Base-by-base conservation (phyloP, 2,797 vertebrate genomes). In the Remorina albescens region DNA sequence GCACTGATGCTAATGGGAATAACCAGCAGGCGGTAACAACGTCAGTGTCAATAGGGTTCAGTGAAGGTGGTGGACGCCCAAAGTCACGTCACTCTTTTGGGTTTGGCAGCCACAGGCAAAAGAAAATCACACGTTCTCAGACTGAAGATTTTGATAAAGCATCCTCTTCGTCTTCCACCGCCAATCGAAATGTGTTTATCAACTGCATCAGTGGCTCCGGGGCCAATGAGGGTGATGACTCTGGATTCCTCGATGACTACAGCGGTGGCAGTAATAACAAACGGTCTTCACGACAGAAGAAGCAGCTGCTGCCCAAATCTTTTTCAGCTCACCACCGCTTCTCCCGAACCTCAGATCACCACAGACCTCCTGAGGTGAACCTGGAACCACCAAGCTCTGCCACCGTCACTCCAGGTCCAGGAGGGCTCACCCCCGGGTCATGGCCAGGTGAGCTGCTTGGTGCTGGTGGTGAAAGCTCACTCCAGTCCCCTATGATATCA, bases 201-300 rank as follows among this genome's bases (percentile, higher is more conserved):
- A 99, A 99, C 83, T 99, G 98, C 84, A 96, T 99, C 84, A 96
- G 96, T 77, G 95, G 97, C 90, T 98, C 97, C 9, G 95, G 96
- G 44, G 95, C 94, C 71, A 97, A 96, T 9, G 97, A 99, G 67
- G 95, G 95, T 0, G 98, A 99, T 6, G 98, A 99, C 86, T 99
- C 98, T 0, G 98, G 98, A 21, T 98, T 97, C 85, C 90, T 95
- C 0, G 98, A 99, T 57, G 97, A 98, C 58, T 96, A 93, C 81
- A 93, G 92, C 0, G 92, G 90, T 8, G 93, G 92, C 73, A 91
- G 88, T 21, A 89, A 79, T 26, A 89, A 85, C 78, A 94, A 87
- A 3, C 89, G 79, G 1, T 95, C 96, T 1, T 91, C 95, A 56
- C 96, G 94, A 54, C 95, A 96, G 51, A 96, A 96, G 12, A 96